Evolutionary conservation across 2,113 vertebrate genomes (phyloP), one percentile per base, ranked within the genome.

Genomic region (Calypte anna): DNA sequence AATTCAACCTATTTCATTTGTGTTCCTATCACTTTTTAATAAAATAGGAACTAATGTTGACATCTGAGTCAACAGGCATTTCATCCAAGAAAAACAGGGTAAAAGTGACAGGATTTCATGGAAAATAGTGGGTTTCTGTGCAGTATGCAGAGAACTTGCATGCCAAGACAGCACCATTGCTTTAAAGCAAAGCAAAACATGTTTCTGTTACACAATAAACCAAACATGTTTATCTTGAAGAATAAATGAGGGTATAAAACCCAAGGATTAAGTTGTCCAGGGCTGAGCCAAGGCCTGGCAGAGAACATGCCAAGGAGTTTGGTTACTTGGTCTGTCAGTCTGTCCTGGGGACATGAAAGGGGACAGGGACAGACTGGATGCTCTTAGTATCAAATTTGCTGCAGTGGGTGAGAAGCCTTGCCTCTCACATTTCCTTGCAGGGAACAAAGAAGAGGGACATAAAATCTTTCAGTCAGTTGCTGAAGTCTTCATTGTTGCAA

Each of bases 11-110:
- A 3, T 81, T 88, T 84, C 57, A 68, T 77, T 55, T 3, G 31
- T 89, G 79, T 67, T 80, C 48, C 76, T 86, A n/a, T 23, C 9
- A 33, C 58, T 74, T 86, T 55, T 86, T 63, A 81, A 73, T 55
- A 81, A 88, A 90, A 72, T 10, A 70, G 51, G 68, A 83, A 63
- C 82, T 88, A 61, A 86, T 69, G 61, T 63, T 76, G 90, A 93
- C 57, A 91, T 75, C 84, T 86, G 76, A 95, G 57, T 68, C 85
- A 91, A 82, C 24, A 75, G 85, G 57, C 44, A 46, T 75, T 91
- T 91, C 40, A 72, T 61, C 40, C 64, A 72, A 86, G 70, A 83
- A 66, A 62, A 89, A 61, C 36, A 81, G 75, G 72, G 76, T 63
- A 70, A 88, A 72, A n/a, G 53, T 74, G 57, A 82, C 44, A 78